Evolutionary conservation across 2,113 vertebrate species (phyloP).

Genomic region (Strix uralensis): DNA sequence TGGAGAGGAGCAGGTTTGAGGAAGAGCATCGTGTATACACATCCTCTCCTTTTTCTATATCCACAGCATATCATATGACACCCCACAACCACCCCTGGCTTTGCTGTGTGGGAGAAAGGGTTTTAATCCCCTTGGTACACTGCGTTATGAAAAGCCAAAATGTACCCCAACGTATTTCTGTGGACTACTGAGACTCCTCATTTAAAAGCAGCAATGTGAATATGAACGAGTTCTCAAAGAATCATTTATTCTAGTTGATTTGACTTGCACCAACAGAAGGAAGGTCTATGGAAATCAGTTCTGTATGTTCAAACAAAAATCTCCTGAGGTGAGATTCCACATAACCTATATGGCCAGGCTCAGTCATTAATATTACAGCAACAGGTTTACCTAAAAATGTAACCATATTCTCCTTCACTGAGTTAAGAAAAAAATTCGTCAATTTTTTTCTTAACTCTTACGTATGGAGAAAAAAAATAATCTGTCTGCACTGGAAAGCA

Average conservation of each 20-base stretch:
- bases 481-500: neutral
- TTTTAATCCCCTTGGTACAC: neutral
- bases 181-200: neutral
- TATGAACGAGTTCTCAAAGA: neutral
- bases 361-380: neutral
- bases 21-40: neutral
- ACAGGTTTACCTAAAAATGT: neutral
- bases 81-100: accelerated
- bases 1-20: neutral
- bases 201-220: neutral
- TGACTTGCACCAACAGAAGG: accelerated
- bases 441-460: neutral
- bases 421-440: neutral
- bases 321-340: neutral
- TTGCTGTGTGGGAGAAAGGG: neutral
- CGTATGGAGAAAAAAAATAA: neutral
- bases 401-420: neutral
- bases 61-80: neutral
- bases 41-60: neutral
- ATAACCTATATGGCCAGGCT: neutral
- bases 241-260: neutral
- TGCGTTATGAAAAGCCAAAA: neutral
- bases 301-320: neutral
- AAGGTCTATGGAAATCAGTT: neutral
- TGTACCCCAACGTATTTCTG: neutral